Evolutionary conservation across 2,888 invertebrate species (phyloP).

Genomic region (Callyntrura sp.): DNA sequence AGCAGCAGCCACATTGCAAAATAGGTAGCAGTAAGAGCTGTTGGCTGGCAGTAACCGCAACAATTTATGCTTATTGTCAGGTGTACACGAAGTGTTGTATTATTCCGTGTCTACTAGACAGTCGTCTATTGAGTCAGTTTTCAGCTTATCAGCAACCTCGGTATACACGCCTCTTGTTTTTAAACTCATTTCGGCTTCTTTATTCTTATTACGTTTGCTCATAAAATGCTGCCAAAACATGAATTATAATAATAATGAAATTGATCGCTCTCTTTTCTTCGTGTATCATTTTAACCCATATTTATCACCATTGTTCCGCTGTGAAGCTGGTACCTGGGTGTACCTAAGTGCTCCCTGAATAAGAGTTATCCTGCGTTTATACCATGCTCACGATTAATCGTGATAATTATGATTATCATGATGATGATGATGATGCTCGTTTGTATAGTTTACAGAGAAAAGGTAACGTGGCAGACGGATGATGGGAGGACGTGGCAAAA

Average conservation of each 20-base stretch:
- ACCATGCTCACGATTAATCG: constrained; percentile 47
- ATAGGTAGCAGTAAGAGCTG: too few relatives aligned
- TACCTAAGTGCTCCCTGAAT: not conserved
- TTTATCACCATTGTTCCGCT: constrained; percentile 32
- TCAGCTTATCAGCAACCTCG: too few relatives aligned
- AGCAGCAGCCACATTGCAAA: constrained; percentile 20
- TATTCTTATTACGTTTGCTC: not conserved
- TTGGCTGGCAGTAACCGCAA: too few relatives aligned
- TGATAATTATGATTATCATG: too few relatives aligned
- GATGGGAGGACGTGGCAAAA: constrained; percentile 28
- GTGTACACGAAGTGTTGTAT: too few relatives aligned
- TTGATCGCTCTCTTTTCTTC: constrained; percentile 37
- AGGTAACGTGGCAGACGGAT: constrained; percentile 22
- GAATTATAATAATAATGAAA: constrained; percentile 30
- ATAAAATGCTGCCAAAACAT: not conserved
- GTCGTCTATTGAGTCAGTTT: too few relatives aligned
- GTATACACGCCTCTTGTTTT: constrained; percentile 38
- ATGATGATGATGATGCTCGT: constrained; percentile 43
- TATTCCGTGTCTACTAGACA: too few relatives aligned
- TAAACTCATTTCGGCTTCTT: constrained; percentile 39
- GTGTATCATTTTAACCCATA: constrained; percentile 8
- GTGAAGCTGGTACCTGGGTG: not conserved
- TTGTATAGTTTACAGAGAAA: constrained; percentile 39
- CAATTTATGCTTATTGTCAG: too few relatives aligned
- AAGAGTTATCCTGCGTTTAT: not conserved